Base-by-base conservation (phyloP, 2,888 invertebrate genomes). In the Peribatodes rhomboidaria region DNA sequence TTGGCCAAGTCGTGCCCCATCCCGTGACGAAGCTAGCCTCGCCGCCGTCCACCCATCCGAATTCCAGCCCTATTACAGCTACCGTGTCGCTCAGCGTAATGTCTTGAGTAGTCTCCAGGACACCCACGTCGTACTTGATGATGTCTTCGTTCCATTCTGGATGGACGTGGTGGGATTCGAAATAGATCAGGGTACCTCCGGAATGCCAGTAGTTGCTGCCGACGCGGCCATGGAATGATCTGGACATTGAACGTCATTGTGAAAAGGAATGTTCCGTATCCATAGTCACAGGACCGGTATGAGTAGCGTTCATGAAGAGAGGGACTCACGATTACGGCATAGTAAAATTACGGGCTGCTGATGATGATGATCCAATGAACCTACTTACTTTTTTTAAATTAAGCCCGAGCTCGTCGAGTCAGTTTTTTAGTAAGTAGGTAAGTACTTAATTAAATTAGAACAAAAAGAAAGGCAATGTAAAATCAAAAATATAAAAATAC, bases 121-220 rank as follows among this genome's bases (percentile, higher is more conserved):
- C 41, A 1, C 56, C 77, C 1, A 58, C 52, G 42, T 78, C 78
- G 33, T 73, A 20, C 42, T 77, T 78, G 20, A 74, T 66, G 39
- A 39, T 65, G 0, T 13, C 3, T 1, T 44, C 46, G 31, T 78
- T 70, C 69, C 71, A 78, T 35, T 70, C 20, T 1, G 78, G 76
- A n/a, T 78, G 78, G 16, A 74, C 69, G 49, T 67, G 31, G 57
- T 67, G 50, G 4, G 18, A 14, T 7, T 54, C 16, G 33, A 73
- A 67, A 0, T 63, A 11, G 0, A 72, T 35, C 2, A 60, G 16
- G 0, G 18, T 57, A 1, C 78, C 77, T 7, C 74, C 75, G 0
- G 76, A 68, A 47, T 72, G 72, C 78, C 78, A 78, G 27, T 65
- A 67, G 50, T 78, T 78, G 16, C 76, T 75, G 14, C 78, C 78